phyloP scores from a whole-genome alignment of 1,140 invertebrate species.

The Globodera ellingtonae region DNA sequence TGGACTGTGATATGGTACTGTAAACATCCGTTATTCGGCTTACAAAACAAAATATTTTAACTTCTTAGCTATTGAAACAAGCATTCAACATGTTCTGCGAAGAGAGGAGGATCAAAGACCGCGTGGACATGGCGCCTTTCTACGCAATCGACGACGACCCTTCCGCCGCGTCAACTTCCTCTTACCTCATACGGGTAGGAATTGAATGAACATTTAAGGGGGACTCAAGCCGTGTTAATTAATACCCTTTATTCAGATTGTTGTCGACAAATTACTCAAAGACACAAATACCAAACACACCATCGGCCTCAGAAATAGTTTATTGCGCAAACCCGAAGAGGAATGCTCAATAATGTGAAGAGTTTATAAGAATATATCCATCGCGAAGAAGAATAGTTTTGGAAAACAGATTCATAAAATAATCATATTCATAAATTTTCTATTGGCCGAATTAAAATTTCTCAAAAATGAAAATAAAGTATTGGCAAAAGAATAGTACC shows the following conservation, averaged over 20 bases:
- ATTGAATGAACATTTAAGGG: background rate
- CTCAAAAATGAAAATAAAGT: no score
- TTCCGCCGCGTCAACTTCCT: conserved; percentile 49
- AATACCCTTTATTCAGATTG: conserved; percentile 38
- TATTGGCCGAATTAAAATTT: no score
- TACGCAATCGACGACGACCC: conserved; percentile 57
- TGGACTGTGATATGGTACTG: conserved; percentile 56
- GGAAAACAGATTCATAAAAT: no score
- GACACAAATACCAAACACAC: conserved; percentile 49
- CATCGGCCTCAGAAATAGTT: conserved; percentile 41
- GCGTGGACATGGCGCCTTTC: conserved; percentile 55
- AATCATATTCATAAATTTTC: no score
- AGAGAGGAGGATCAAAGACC: conserved; percentile 48
- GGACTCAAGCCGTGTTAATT: background rate
- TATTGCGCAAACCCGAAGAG: conserved; percentile 13
- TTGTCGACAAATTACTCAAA: conserved; percentile 54
- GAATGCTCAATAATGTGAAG: conserved; percentile 8
- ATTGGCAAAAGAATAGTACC: no score
- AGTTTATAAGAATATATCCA: no score
- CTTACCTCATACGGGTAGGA: conserved; percentile 43
- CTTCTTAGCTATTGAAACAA: conserved; percentile 56
- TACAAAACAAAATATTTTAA: no score
- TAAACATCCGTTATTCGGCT: conserved; percentile 2
- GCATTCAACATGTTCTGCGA: conserved; percentile 56
- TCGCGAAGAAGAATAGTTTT: no score